Base-by-base conservation (phyloP, 2,888 invertebrate genomes). In the Apamea epomidion region DNA sequence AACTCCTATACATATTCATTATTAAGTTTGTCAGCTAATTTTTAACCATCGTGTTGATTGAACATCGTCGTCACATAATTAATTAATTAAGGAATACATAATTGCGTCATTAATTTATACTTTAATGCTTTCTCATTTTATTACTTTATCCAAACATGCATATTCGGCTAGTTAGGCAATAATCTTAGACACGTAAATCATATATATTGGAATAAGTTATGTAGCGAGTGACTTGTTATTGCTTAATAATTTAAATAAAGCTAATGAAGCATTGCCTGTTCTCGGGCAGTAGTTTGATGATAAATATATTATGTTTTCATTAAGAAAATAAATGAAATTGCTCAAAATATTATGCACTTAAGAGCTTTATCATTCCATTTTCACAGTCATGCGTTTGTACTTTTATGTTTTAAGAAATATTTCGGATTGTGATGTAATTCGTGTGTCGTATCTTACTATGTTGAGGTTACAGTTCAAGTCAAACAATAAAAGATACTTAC, bases 31-130 rank as follows among this genome's bases (percentile, higher is more conserved):
- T 94, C 94, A 94, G 93, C 92, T 94, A 93, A 94, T 95, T 95
- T 94, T 94, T 93, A 93, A 93, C 92, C 92, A 92, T 94, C 92
- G 92, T 92, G 92, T 94, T 95, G 95, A 96, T 95, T 94, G 92
- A 95, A 94, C 92, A 93, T 92, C 93, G 93, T 95, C 92, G 93
- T 92, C 94, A 94, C 94, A 90, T 95, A 93, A 95, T 96, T 95
- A 95, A 96, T 96, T 95, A 96, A 96, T 95, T 94, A 94, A 93
- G 91, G 93, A 92, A 94, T 94, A 93, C 91, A 93, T 95, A 94
- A 95, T 94, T 91, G 90, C 92, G 92, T 91, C 92, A 94, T 93
- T 93, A 92, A 94, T 94, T 93, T 93, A 93, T 93, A 92, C 92
- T 93, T 94, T 92, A 93, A 92, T 92, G 91, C 90, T 92, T 93